Evolutionary conservation across 2,113 vertebrate species (phyloP), one percentile per base, ranked within the genome.

Genomic region (Bos javanicus): DNA sequence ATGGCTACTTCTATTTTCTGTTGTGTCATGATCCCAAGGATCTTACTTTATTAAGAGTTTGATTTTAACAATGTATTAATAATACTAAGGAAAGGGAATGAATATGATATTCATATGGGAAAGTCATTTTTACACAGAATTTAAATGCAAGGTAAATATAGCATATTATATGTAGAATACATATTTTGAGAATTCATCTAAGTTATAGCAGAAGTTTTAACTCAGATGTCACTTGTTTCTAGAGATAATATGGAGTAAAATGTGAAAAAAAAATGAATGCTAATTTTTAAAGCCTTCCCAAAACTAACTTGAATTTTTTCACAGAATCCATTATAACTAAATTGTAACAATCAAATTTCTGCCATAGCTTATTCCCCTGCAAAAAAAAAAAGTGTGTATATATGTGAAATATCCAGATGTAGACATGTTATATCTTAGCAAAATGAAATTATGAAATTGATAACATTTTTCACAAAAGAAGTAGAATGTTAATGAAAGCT

Each of bases 111-210:
- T 82, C 87, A 59, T 78, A 33, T 33, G 7, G 81, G 7, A 86
- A 76, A 43, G 59, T 87, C 7, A 23, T 91, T 87, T 98, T 93
- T 89, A n/a, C 33, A 92, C n/a, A 96, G 50, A 96, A 84, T 56
- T 74, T 86, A 82, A 80, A 89, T 36, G 21, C 4, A 91, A 81
- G 54, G 81, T 91, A 91, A 94, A 94, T 56, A 90, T 92, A 95
- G 28, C 23, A 94, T 50, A 46, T 82, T 87, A 50, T 57, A 50
- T 88, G 48, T 90, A 30, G 76, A 59, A 25, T 87, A 48, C 81
- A 25, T 21, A 25, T 85, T 62, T 7, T 33, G 30, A 89, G 5
- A 92, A 78, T 74, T 92, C 39, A 62, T 81, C 52, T 87, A 93
- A 95, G 74, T 86, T 74, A 52, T 67, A 92, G 26, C 7, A 91